These are phyloP conservation scores for Drosophila bunnanda DNA, from an alignment of 2,888 invertebrate genomes.

Conservation along the genomic window DNA sequence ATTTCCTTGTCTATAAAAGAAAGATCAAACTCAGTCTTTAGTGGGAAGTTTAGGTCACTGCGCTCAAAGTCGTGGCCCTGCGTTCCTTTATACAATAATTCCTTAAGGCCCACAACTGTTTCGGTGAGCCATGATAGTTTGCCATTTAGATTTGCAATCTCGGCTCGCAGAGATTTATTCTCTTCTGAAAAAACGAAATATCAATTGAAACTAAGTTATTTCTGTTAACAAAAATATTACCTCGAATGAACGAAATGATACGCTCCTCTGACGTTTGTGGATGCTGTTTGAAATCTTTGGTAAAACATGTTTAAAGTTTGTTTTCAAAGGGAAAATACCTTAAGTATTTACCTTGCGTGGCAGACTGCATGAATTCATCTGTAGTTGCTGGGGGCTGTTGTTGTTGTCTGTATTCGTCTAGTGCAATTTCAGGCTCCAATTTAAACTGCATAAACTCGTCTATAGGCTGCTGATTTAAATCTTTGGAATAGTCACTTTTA, in stretches of 20 bases:
- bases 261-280: background rate
- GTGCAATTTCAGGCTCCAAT: background rate
- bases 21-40: constrained; percentile 6
- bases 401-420: background rate
- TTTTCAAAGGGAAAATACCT: no score
- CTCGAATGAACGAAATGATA: constrained; percentile 2
- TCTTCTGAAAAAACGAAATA: constrained; percentile 1
- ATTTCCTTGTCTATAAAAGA: constrained; percentile 3
- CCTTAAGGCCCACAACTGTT: background rate
- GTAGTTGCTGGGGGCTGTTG: background rate
- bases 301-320: background rate
- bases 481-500: background rate
- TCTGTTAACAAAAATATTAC: background rate
- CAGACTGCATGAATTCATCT: background rate
- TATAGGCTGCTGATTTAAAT: background rate
- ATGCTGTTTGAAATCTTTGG: background rate
- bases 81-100: background rate
- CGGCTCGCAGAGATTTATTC: background rate
- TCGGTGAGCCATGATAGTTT: background rate
- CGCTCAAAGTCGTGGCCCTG: background rate
- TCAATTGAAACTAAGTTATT: no score
- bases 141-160: background rate
- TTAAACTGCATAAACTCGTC: background rate
- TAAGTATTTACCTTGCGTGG: background rate
- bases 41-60: background rate